Evolutionary conservation across 2,113 vertebrate genomes (phyloP).

Genomic region (Pyrgilauda ruficollis): DNA sequence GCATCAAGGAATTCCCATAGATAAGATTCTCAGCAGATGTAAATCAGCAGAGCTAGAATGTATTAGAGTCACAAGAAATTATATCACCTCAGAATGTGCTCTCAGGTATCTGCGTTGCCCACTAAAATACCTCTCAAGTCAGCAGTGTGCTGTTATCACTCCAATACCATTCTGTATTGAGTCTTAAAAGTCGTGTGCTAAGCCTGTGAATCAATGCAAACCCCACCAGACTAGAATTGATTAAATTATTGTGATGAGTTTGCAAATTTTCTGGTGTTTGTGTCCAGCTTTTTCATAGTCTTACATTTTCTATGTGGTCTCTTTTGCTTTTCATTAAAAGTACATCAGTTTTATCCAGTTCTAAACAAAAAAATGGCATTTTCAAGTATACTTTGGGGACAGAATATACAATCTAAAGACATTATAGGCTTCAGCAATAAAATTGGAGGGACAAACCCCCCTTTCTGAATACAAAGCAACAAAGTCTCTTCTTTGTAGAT

Average conservation of each 20-base stretch:
- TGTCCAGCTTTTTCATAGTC: neutral
- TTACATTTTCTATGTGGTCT: neutral
- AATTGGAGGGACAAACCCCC: neutral
- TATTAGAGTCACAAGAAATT: constrained; percentile 2
- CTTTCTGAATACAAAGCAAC: neutral
- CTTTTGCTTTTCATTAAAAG: neutral
- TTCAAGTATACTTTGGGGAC: neutral
- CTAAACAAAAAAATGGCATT: neutral
- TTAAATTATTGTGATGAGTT: neutral
- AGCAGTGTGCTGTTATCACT: neutral
- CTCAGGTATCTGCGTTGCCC: neutral
- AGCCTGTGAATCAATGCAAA: neutral
- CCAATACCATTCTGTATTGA: neutral
- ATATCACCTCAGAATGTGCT: neutral
- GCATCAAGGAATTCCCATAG: constrained; percentile 7
- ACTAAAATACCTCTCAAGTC: neutral
- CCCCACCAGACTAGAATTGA: neutral
- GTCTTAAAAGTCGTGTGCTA: neutral
- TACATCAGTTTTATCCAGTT: neutral
- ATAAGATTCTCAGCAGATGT: constrained; percentile 10
- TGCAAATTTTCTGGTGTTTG: neutral
- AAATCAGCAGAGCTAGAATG: constrained; percentile 28
- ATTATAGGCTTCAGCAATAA: neutral
- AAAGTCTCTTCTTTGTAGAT: neutral
- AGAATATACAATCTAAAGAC: neutral